Evolutionary conservation across 2,113 vertebrate genomes (phyloP).

Genomic region (Toxotes jaculatrix): DNA sequence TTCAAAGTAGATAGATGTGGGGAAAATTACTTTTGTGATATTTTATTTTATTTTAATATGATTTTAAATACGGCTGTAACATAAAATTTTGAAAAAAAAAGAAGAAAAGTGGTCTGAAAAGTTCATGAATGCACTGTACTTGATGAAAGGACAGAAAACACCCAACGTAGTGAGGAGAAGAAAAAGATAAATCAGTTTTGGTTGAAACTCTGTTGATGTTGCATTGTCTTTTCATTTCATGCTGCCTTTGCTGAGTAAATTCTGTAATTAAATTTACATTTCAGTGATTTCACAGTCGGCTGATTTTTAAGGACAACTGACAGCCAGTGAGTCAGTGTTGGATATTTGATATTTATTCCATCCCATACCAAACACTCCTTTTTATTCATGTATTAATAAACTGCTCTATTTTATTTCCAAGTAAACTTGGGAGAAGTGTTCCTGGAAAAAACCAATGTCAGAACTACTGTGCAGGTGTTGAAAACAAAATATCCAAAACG

Average conservation of each 20-base stretch:
- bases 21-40: too few species aligned
- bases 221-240: neutral
- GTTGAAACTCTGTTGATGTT: neutral
- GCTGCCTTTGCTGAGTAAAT: neutral
- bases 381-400: slow-evolving; percentile 14
- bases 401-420: neutral
- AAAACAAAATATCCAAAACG: neutral
- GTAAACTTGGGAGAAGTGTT: neutral
- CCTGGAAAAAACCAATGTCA: neutral
- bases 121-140: too few species aligned
- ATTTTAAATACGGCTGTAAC: too few species aligned
- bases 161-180: neutral
- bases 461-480: neutral
- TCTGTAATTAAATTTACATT: neutral
- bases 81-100: too few species aligned
- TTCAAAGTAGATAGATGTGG: too few species aligned
- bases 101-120: too few species aligned
- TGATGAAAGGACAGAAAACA: neutral
- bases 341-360: neutral
- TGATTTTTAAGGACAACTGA: slow-evolving; percentile 3
- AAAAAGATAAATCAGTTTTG: neutral
- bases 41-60: too few species aligned
- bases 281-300: neutral
- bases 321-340: neutral
- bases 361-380: neutral